A percentile compares a stretch with the other conserved stretches of the same genome.
These are phyloP conservation scores for Elephas maximus DNA, from an alignment of 2,113 vertebrate genomes.

Conservation along the genomic window DNA sequence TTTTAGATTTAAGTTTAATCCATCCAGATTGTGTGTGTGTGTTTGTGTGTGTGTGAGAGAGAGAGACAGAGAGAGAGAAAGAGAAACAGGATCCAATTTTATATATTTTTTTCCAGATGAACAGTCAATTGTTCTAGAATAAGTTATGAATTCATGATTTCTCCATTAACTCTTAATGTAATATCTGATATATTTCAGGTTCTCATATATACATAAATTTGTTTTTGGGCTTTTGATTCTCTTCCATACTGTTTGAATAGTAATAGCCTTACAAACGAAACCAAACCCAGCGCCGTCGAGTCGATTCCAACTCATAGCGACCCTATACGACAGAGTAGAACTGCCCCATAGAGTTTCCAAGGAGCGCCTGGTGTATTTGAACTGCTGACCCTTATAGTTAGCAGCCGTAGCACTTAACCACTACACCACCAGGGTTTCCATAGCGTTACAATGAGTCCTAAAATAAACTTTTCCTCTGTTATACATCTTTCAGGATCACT, in stretches of 20 bases:
- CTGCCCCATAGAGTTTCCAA: too few relatives aligned
- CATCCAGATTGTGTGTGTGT: not conserved
- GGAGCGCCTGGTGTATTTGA: too few relatives aligned
- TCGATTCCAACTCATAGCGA: too few relatives aligned
- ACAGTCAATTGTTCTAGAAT: not conserved
- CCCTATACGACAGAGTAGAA: too few relatives aligned
- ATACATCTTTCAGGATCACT: not conserved
- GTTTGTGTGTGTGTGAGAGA: not conserved
- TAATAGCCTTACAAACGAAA: not conserved
- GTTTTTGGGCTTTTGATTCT: not conserved
- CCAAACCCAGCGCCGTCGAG: too few relatives aligned
- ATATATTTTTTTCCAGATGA: not conserved
- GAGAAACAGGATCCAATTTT: not conserved
- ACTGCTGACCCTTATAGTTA: too few relatives aligned
- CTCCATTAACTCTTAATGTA: not conserved
- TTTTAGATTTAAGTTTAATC: not conserved
- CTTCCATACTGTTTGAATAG: constrained; percentile 12
- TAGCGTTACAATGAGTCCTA: not conserved
- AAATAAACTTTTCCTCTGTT: not conserved
- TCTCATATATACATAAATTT: not conserved
- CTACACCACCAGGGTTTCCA: too few relatives aligned
- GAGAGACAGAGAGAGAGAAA: too few relatives aligned
- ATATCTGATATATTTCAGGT: not conserved
- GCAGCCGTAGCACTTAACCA: too few relatives aligned
- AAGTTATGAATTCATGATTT: not conserved